Conservation (phyloP, 2,888 invertebrate genomes). For the Eurois occulta region DNA sequence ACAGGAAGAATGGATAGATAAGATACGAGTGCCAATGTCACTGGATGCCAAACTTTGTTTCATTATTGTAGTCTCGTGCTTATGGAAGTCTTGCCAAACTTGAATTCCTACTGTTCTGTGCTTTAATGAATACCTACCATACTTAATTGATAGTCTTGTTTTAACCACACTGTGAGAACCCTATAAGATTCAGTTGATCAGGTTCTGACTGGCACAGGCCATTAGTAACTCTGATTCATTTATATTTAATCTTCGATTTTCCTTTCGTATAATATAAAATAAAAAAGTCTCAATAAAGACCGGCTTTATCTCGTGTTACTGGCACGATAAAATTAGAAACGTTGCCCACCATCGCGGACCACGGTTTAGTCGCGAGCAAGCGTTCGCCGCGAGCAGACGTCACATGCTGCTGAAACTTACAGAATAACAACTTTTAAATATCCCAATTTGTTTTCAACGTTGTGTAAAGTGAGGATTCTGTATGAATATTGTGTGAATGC, state of each 20-base stretch:
- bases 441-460: conserved; percentile 51
- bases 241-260: conserved; percentile 61
- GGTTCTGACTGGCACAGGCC: conserved; percentile 9
- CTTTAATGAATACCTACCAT: background rate
- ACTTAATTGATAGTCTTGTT: background rate
- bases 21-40: conserved; percentile 57
- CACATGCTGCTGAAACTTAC: conserved; percentile 47
- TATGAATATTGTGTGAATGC: conserved; percentile 50
- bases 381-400: conserved; percentile 75
- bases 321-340: conserved; percentile 88
- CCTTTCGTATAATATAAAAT: conserved; percentile 77
- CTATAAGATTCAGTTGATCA: conserved; percentile 9
- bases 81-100: conserved; percentile 28
- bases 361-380: conserved; percentile 68
- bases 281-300: conserved; percentile 87
- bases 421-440: conserved; percentile 44
- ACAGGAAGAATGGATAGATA: conserved; percentile 48
- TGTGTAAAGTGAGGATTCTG: conserved; percentile 68
- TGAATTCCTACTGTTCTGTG: conserved; percentile 6
- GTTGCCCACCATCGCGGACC: conserved; percentile 73
- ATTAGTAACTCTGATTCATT: conserved; percentile 55
- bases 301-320: conserved; percentile 90
- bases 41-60: conserved; percentile 55
- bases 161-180: conserved; percentile 2
- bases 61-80: background rate